A percentile compares a stretch with the other conserved stretches of the same genome.
These are phyloP conservation scores for Drosophila sp. DNA, from an alignment of 1,140 invertebrate species.

Conservation along the genomic window DNA sequence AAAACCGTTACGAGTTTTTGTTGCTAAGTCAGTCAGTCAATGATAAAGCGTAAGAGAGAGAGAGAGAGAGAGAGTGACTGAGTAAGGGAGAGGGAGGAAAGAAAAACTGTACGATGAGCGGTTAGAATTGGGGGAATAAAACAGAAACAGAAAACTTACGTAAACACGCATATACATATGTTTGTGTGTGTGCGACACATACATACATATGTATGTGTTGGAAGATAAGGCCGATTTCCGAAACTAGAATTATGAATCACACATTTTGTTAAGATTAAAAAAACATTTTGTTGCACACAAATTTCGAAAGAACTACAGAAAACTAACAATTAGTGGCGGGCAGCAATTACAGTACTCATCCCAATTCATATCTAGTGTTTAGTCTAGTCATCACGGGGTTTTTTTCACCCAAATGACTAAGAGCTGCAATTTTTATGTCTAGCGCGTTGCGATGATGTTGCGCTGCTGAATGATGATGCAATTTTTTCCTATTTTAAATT, in stretches of 20 bases:
- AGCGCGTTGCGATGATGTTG: conserved; percentile 20
- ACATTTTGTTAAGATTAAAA: conserved; percentile 1
- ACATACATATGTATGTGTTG: conserved; percentile 9
- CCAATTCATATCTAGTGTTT: background rate
- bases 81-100: background rate
- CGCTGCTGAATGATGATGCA: conserved; percentile 44
- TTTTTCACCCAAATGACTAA: conserved; percentile 43
- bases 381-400: conserved; percentile 1
- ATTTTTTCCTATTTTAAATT: conserved; percentile 45
- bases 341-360: background rate
- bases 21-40: conserved; percentile 63
- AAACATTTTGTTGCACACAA: background rate
- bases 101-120: conserved; percentile 55
- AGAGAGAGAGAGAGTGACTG: conserved; percentile 31
- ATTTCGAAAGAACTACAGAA: background rate
- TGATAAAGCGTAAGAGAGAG: conserved; percentile 30
- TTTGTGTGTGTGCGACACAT: background rate
- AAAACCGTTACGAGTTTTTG: conserved; percentile 75
- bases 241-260: conserved; percentile 7
- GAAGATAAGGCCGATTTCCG: background rate
- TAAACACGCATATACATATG: conserved; percentile 60
- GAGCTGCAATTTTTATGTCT: conserved; percentile 30
- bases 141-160: conserved; percentile 58
- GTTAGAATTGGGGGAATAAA: conserved; percentile 33
- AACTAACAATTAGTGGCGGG: background rate